Evolutionary conservation across 2,113 vertebrate species (phyloP).

Genomic region (Phalacrocorax aristotelis): DNA sequence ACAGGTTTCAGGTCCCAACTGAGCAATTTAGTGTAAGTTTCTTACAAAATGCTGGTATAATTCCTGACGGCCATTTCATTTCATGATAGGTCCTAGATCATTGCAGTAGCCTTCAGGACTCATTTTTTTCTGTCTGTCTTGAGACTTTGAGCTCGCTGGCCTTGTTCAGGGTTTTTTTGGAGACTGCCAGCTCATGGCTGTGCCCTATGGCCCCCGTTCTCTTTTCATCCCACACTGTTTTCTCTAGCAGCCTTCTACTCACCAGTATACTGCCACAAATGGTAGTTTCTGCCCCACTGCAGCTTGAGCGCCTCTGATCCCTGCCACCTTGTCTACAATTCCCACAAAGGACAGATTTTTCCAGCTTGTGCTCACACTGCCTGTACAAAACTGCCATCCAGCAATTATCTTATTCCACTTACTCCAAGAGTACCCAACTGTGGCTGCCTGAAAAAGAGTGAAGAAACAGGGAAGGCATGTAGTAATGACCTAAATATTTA

Average conservation of each 20-base stretch:
- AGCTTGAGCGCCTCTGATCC: not conserved
- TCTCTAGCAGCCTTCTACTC: not conserved
- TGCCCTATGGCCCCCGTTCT: not conserved
- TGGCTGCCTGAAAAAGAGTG: not conserved
- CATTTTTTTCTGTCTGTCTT: not conserved
- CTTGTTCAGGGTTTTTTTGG: not conserved
- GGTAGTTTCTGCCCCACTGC: not conserved
- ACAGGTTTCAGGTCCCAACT: not conserved
- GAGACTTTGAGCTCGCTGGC: not conserved
- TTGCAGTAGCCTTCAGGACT: not conserved
- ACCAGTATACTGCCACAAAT: not conserved
- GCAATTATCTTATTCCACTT: not conserved
- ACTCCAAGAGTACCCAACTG: not conserved
- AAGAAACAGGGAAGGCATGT: not conserved
- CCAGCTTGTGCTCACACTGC: not conserved
- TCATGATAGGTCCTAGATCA: not conserved
- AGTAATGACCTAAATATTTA: not conserved
- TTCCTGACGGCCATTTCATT: not conserved
- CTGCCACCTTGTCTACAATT: not conserved
- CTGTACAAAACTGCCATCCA: not conserved
- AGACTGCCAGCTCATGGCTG: not conserved
- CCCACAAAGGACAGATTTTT: not conserved
- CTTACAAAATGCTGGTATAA: not conserved
- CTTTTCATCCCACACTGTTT: not conserved
- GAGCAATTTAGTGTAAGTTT: not conserved